Conservation (phyloP, 2,888 invertebrate species). For the Erpobdella octoculata region DNA sequence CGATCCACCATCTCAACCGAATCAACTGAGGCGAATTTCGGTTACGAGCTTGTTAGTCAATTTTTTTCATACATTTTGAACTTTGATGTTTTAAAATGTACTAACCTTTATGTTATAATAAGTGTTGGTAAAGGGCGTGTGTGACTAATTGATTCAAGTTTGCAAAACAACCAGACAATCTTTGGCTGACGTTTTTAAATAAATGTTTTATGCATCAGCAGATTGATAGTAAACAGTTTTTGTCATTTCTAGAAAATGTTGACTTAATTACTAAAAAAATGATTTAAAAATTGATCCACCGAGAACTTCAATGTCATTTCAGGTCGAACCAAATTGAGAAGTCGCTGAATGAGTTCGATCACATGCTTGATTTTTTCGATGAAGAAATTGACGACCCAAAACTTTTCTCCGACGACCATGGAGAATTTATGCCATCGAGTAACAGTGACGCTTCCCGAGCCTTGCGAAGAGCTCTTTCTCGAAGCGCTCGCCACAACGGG, state of each 20-base stretch:
- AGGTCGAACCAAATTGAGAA: slow-evolving; percentile 7
- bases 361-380: slow-evolving; percentile 7
- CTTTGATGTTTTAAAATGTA: too few relatives aligned
- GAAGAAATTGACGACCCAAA: not conserved
- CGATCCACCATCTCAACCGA: not conserved
- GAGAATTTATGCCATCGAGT: not conserved
- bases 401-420: not conserved
- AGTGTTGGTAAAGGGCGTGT: too few relatives aligned
- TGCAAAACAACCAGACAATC: too few relatives aligned
- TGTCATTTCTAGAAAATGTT: too few relatives aligned
- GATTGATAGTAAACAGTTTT: too few relatives aligned
- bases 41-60: not conserved
- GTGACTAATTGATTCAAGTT: too few relatives aligned
- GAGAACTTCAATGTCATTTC: not conserved
- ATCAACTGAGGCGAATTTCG: not conserved
- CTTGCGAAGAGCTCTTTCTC: not conserved
- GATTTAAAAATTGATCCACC: too few relatives aligned
- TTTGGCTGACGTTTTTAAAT: too few relatives aligned
- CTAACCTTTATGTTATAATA: too few relatives aligned
- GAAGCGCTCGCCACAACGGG: not conserved
- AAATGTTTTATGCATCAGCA: too few relatives aligned
- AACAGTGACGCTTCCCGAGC: not conserved
- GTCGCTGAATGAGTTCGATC: slow-evolving; percentile 6
- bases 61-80: too few relatives aligned
- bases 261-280: too few relatives aligned